Base-by-base conservation (phyloP, 2,797 vertebrate species). In the Jordanella pulchra region DNA sequence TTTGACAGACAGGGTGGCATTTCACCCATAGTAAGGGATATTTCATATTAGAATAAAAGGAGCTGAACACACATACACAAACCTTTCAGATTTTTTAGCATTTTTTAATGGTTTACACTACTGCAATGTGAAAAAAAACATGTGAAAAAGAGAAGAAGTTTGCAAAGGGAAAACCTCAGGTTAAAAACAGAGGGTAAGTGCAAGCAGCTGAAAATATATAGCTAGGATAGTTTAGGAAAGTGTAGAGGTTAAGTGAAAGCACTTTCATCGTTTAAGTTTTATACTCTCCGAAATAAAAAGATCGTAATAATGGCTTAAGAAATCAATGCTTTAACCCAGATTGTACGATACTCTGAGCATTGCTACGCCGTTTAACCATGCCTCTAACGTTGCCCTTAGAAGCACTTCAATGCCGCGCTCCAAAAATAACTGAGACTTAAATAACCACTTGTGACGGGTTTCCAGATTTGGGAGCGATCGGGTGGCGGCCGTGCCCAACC, bases 361-460 rank as follows among this genome's bases (percentile, higher is more conserved):
- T 39, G 75, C 66, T 39, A 63, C 30, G n/a, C 76, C 76, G 82
- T 71, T 39, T 28, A 90, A 74, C 72, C 71, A 71, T 75, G 72
- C 78, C 67, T 81, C 42, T 84, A 78, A 86, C 5, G 72, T 83
- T 56, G 76, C 67, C 15, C 71, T 67, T 53, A 80, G 69, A 76
- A 64, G 78, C 75, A 56, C 76, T 28, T 67, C 74, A 67, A 67
- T 70, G 81, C 58, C 65, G 0, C 3, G 77, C 77, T 79, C 45
- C 60, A 71, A 72, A 63, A 84, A 81, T 83, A 86, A 85, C 77
- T 82, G 67, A 81, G 75, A 77, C 78, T 76, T 81, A 82, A 84
- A 77, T 73, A 86, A 75, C 30, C 58, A 72, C 51, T 72, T 76
- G 89, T 56, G 81, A 85, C 42, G 42, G 74, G 85, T 55, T 56